Conservation (phyloP, 2,797 vertebrate genomes). For the Melanotaenia maccullochi region DNA sequence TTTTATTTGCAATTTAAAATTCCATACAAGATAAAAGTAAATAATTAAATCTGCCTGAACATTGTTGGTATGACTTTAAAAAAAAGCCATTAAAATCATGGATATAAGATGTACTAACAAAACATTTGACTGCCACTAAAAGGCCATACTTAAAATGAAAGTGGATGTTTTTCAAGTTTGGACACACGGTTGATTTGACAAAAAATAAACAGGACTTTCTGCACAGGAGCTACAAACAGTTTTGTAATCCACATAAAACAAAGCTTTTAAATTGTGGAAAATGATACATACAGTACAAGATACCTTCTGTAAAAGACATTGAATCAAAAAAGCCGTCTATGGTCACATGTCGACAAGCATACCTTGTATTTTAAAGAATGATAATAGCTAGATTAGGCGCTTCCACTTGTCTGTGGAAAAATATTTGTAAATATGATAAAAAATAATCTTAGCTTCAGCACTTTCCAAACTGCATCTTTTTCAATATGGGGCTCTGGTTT, state of each 20-base stretch:
- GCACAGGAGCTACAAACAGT: constrained; percentile 56
- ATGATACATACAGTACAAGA: constrained; percentile 62
- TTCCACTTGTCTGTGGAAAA: constrained; percentile 29
- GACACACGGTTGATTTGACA: constrained; percentile 66
- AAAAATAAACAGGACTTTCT: constrained; percentile 46
- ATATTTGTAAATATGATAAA: constrained; percentile 38
- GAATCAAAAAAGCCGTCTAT: constrained; percentile 37
- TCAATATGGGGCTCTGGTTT: constrained; percentile 14
- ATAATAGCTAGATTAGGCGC: constrained; percentile 7
- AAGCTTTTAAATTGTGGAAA: constrained; percentile 46
- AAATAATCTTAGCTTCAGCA: constrained; percentile 29
- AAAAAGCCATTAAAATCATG: constrained; percentile 71
- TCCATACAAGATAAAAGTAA: constrained; percentile 84
- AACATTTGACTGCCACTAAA: constrained; percentile 57
- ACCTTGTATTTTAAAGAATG: constrained; percentile 39
- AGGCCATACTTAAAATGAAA: constrained; percentile 52
- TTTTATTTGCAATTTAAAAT: constrained; percentile 86
- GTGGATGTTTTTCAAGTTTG: constrained; percentile 31
- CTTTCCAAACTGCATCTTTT: constrained; percentile 22
- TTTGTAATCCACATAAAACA: constrained; percentile 60
- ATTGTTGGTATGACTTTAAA: constrained; percentile 71
- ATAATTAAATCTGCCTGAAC: constrained; percentile 80
- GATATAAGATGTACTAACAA: constrained; percentile 61
- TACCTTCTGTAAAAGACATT: constrained; percentile 53
- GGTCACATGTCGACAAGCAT: constrained; percentile 33